phyloP scores from a whole-genome alignment of 2,888 invertebrate species.

The Nowickia ferox region DNA sequence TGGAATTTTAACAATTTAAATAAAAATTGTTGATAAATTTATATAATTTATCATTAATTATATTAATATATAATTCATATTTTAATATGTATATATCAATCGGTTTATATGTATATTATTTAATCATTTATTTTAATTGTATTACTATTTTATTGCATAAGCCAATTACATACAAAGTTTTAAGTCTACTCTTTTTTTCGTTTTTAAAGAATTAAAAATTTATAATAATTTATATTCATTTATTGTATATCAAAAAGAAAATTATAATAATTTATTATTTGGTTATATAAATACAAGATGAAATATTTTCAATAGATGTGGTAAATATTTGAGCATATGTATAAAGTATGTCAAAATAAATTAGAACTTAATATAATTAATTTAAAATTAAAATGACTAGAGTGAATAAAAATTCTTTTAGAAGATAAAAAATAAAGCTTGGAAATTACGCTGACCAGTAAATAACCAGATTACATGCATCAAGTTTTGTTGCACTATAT shows the following conservation, averaged over 20 bases:
- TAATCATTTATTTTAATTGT: constrained; percentile 23
- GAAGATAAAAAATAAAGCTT: constrained; percentile 41
- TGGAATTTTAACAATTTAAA: constrained; percentile 48
- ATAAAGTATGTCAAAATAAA: constrained; percentile 47
- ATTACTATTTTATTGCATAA: constrained; percentile 43
- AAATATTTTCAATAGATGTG: background rate
- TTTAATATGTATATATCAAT: constrained; percentile 26
- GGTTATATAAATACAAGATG: constrained; percentile 12
- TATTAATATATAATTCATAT: background rate
- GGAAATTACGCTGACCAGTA: background rate
- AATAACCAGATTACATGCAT: background rate
- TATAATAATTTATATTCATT: constrained; percentile 24
- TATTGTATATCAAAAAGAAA: background rate
- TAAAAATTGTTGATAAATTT: constrained; percentile 17
- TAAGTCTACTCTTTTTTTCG: background rate
- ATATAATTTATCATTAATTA: constrained; percentile 14
- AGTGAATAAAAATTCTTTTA: constrained; percentile 33
- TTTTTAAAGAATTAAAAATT: constrained; percentile 20
- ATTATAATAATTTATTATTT: constrained; percentile 40
- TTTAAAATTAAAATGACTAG: constrained; percentile 54
- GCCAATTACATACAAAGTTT: constrained; percentile 21
- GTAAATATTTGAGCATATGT: constrained; percentile 61
- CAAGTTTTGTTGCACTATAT: too few species aligned
- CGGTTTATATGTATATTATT: constrained; percentile 17
- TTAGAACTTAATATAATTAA: background rate